A percentile compares a stretch with the other conserved stretches of the same genome.
These are phyloP conservation scores for Lamellibrachia luymesi DNA, from an alignment of 1,140 invertebrate species.

Conservation along the genomic window DNA sequence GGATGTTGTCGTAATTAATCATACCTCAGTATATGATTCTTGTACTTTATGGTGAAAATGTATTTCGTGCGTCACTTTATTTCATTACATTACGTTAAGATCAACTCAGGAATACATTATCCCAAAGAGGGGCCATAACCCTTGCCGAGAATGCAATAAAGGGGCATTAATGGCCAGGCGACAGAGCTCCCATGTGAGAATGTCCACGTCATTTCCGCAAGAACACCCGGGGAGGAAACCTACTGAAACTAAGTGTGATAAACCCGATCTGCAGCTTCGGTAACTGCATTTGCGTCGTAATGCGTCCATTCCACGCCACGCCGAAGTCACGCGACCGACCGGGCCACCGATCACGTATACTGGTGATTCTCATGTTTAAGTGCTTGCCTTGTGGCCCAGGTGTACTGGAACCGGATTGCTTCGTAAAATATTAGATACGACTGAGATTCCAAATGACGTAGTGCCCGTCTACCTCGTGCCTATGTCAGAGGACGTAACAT, in stretches of 20 bases:
- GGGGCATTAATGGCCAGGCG: not conserved
- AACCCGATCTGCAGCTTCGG: not conserved
- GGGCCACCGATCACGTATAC: not conserved
- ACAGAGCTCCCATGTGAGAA: not conserved
- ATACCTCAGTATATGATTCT: not conserved
- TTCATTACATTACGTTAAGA: not conserved
- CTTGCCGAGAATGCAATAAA: not conserved
- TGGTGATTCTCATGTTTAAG: not conserved
- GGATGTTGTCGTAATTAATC: not conserved
- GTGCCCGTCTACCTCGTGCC: no score
- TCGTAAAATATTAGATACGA: no score
- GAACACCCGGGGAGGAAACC: not conserved
- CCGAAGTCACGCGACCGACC: not conserved
- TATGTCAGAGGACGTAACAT: no score
- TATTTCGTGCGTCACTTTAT: not conserved
- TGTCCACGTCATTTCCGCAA: not conserved
- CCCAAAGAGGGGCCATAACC: not conserved
- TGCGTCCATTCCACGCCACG: not conserved
- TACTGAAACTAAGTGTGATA: not conserved
- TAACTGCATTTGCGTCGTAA: not conserved
- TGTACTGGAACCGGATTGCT: no score
- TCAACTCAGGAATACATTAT: not conserved
- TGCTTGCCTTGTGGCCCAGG: no score
- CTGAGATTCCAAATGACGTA: no score
- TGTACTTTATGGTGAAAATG: not conserved